phyloP scores from a whole-genome alignment of 1,140 invertebrate species.

The Pomacea maculata region DNA sequence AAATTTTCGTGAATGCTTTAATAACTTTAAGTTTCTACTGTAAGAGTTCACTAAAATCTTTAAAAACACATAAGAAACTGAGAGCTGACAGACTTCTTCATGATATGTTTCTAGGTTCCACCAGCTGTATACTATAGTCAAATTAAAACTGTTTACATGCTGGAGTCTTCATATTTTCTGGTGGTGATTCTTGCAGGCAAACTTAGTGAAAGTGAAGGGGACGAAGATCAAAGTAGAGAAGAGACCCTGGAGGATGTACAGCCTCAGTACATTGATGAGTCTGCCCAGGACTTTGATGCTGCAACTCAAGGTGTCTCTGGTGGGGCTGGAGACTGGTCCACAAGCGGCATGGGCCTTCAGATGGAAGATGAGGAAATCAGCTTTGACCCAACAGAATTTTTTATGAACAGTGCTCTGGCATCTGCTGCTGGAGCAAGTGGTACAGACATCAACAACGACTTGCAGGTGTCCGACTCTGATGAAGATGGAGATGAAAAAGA shows the following conservation, averaged over 20 bases:
- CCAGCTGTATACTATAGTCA: too few relatives aligned
- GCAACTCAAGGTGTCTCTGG: not conserved
- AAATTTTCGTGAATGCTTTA: too few relatives aligned
- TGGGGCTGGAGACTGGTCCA: constrained; percentile 4
- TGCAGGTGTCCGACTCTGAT: constrained; percentile 84
- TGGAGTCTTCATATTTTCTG: not conserved
- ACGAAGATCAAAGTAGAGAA: constrained; percentile 26
- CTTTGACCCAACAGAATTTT: constrained; percentile 62
- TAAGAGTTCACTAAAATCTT: too few relatives aligned
- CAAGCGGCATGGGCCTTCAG: constrained; percentile 3
- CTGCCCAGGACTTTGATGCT: constrained; percentile 33
- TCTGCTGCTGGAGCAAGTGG: constrained; percentile 33
- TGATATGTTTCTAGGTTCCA: too few relatives aligned
- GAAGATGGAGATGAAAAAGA: constrained; percentile 55
- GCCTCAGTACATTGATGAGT: constrained; percentile 18
- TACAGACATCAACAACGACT: constrained; percentile 67
- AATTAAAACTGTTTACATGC: too few relatives aligned
- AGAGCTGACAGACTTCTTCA: too few relatives aligned
- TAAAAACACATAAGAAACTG: too few relatives aligned
- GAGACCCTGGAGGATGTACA: not conserved
- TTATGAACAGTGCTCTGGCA: constrained; percentile 57
- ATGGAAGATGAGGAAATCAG: constrained; percentile 37
- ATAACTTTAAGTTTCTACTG: too few relatives aligned
- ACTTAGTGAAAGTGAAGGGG: constrained; percentile 47
- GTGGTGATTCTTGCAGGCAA: constrained; percentile 19